Conservation (phyloP, 2,113 vertebrate species). For the Sebastes schlegelii region DNA sequence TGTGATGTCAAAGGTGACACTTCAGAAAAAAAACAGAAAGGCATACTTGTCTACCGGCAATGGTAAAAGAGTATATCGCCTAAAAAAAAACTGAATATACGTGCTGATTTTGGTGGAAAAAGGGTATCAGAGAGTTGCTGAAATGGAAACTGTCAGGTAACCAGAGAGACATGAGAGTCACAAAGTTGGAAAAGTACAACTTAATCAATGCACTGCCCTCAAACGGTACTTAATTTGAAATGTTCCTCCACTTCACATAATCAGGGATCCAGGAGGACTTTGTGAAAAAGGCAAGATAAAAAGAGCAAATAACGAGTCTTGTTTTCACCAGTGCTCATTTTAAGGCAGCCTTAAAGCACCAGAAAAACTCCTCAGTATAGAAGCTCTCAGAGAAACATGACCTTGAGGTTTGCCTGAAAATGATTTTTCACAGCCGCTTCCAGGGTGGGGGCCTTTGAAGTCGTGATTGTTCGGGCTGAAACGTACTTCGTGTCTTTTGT, state of each 20-base stretch:
- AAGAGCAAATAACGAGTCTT: constrained; percentile 30
- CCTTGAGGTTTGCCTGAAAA: constrained; percentile 64
- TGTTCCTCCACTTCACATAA: constrained; percentile 21
- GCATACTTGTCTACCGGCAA: neutral
- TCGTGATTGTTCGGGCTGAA: constrained; percentile 64
- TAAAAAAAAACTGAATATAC: neutral
- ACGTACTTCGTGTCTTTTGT: constrained; percentile 53
- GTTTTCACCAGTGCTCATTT: constrained; percentile 46
- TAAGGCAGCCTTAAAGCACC: constrained; percentile 28
- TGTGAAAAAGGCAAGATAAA: constrained; percentile 39
- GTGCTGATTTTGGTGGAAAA: neutral
- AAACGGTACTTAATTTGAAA: constrained; percentile 23
- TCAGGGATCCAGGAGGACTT: constrained; percentile 22
- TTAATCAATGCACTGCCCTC: constrained; percentile 2
- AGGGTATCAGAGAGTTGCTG: neutral
- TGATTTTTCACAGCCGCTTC: constrained; percentile 39
- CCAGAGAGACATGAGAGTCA: constrained; percentile 4
- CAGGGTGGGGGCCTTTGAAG: constrained; percentile 69
- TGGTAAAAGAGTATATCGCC: neutral
- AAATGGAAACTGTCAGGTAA: constrained; percentile 8
- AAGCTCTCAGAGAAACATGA: constrained; percentile 47
- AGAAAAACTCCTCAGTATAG: constrained; percentile 14
- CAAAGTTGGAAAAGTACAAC: constrained; percentile 17
- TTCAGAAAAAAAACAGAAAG: neutral
- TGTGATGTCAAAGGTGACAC: neutral